Evolutionary conservation across 2,888 invertebrate species (phyloP), one percentile per base, ranked within the genome.

Genomic region (Spodoptera littoralis): DNA sequence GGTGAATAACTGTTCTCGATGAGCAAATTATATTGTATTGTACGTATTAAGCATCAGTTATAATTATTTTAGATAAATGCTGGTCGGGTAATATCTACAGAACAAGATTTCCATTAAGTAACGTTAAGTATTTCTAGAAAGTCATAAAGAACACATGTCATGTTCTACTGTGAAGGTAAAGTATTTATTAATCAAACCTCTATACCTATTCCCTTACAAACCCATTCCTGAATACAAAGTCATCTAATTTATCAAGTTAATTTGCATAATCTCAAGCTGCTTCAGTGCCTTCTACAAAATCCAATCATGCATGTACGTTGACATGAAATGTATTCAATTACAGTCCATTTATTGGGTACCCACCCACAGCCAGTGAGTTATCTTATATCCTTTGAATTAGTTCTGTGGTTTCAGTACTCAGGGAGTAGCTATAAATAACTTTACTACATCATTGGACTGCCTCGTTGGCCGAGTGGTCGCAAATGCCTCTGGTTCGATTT

Each of bases 301-400:
- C 42, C 49, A 63, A 36, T 70, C 56, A 58, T 41, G 27, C 57
- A n/a, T 42, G 44, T 47, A 43, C 18, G 36, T 56, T 56, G 36
- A 55, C 24, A 51, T 44, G 13, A 67, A 42, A 45, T 62, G 24
- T 45, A 55, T 36, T 42, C 49, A 58, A 41, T 45, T 51, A 51
- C 30, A 45, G 36, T 45, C 4, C 43, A 50, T 58, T 45, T 30
- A 50, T 43, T 56, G 11, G 36, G 43, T 42, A 55, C 27, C 48
- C 44, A 56, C 44, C 11, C 36, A 49, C 43, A 8, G 55, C 50
- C 30, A 27, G 30, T 22, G 22, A 48, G 50, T 47, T 27, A 42
- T 27, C 44, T 12, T 8, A 4, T 44, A 18, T 47, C 11, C 48
- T 42, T 42, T 46, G 11, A 47, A 36, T 43, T 56, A 6, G 24